These are phyloP conservation scores for Tachina fera DNA, from an alignment of 2,888 invertebrate genomes.

Conservation along the genomic window DNA sequence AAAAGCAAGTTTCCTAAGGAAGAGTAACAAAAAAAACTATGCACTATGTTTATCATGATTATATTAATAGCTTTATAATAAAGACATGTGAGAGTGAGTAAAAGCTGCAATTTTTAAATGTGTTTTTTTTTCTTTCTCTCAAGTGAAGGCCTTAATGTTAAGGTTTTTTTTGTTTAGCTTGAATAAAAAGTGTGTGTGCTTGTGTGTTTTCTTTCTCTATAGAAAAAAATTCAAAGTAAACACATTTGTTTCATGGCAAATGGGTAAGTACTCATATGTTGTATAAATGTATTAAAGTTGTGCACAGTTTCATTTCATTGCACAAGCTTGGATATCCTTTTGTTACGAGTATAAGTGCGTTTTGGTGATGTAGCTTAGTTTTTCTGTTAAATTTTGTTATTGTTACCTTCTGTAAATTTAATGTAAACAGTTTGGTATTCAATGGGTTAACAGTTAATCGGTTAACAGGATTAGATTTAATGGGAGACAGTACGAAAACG, in stretches of 20 bases:
- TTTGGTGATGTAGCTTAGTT: too few species aligned
- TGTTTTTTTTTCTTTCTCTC: background rate
- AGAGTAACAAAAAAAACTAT: slow-evolving; percentile 1
- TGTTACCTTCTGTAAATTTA: too few species aligned
- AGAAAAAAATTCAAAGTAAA: slow-evolving; percentile 2
- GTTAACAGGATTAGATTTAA: too few species aligned
- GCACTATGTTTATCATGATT: slow-evolving; percentile 4
- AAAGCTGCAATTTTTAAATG: background rate
- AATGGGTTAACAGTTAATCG: too few species aligned
- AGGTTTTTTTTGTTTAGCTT: background rate
- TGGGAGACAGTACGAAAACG: too few species aligned
- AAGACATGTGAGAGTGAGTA: slow-evolving; percentile 12
- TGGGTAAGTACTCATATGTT: background rate
- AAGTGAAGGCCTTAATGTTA: slow-evolving; percentile 10
- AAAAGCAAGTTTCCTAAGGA: background rate
- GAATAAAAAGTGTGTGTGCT: background rate
- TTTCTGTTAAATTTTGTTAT: too few species aligned
- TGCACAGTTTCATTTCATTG: too few species aligned
- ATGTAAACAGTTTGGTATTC: too few species aligned
- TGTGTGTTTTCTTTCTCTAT: background rate
- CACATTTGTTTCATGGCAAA: slow-evolving; percentile 36
- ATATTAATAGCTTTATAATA: slow-evolving; percentile 24
- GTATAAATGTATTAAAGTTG: too few species aligned
- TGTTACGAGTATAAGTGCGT: too few species aligned
- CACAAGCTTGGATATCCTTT: too few species aligned